These are phyloP conservation scores for Agrochola lota DNA, from an alignment of 2,888 invertebrate species.

Conservation along the genomic window DNA sequence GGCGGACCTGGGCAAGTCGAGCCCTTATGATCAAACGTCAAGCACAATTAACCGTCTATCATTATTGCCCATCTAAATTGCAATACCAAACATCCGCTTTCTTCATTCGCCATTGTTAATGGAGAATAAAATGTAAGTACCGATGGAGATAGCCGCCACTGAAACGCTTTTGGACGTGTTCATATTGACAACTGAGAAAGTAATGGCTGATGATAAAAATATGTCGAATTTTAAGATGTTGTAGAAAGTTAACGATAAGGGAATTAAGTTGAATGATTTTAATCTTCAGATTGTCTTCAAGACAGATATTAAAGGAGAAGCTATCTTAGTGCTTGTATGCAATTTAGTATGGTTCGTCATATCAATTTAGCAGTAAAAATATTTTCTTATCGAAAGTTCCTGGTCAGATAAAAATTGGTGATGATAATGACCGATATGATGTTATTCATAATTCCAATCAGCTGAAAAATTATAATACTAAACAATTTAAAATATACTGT, in stretches of 20 bases:
- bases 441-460: neutral
- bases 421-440: neutral
- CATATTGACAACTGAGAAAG: slow-evolving; percentile 36
- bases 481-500: neutral
- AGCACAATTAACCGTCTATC: slow-evolving; percentile 85
- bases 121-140: slow-evolving; percentile 67
- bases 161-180: slow-evolving; percentile 33
- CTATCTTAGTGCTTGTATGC: neutral
- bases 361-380: neutral
- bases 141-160: slow-evolving; percentile 43
- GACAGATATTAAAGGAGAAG: neutral
- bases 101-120: slow-evolving; percentile 74
- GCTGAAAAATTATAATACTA: neutral
- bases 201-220: slow-evolving; percentile 27
- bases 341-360: neutral
- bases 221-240: slow-evolving; percentile 10
- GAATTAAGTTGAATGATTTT: neutral
- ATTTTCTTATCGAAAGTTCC: neutral
- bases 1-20: slow-evolving; percentile 12
- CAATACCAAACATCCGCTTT: slow-evolving; percentile 86
- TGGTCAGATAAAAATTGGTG: neutral
- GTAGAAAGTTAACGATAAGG: slow-evolving; percentile 5
- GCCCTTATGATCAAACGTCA: slow-evolving; percentile 72
- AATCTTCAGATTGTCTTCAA: neutral
- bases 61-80: slow-evolving; percentile 86